Base-by-base conservation (phyloP, 2,113 vertebrate species). In the Takifugu flavidus region DNA sequence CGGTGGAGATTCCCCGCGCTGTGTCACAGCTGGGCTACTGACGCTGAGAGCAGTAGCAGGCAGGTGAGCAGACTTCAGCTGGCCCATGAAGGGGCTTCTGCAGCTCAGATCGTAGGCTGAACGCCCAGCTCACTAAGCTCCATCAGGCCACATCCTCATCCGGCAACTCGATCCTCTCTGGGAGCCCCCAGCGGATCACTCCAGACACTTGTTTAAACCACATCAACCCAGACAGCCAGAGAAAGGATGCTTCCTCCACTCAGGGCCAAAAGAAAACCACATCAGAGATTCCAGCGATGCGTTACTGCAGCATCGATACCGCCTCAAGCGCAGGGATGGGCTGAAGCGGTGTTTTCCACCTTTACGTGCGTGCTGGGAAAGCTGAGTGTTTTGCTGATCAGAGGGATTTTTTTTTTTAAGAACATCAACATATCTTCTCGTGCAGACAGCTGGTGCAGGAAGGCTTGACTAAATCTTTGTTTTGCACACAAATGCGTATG, bases 121-220 rank as follows among this genome's bases (percentile, higher is more conserved):
- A 53, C 69, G 67, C 61, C 66, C 31, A 52, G 25, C 67, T 78
- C 76, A 73, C 71, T 27, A 31, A 70, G 58, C 69, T 79, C 77
- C 82, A 84, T 85, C 72, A 77, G 75, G 82, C 86, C 87, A 88
- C 87, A 87, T 88, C 83, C 87, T 86, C 67, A 84, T 87, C 84
- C 82, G 65, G 82, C 70, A 87, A 89, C 81, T 56, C 60, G 60
- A 88, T 86, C 80, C 78, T 79, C 80, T 81, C 78, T 31, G 51
- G 78, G 77, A 82, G 72, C 75, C 80, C 64, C 74, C 69, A 52
- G 65, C 49, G 67, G 67, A 84, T 82, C 75, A 72, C 73, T 82
- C 72, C 66, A 86, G 78, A 86, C 83, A 85, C 88, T 86, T 86
- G 68, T 86, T 82, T 78, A 77, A 87, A 89, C 84, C 87, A 77